Percentiles rank a stretch among this genome's conserved stretches.
These are phyloP conservation scores for Takifugu rubripes DNA, from an alignment of 2,797 vertebrate species.

Conservation along the genomic window DNA sequence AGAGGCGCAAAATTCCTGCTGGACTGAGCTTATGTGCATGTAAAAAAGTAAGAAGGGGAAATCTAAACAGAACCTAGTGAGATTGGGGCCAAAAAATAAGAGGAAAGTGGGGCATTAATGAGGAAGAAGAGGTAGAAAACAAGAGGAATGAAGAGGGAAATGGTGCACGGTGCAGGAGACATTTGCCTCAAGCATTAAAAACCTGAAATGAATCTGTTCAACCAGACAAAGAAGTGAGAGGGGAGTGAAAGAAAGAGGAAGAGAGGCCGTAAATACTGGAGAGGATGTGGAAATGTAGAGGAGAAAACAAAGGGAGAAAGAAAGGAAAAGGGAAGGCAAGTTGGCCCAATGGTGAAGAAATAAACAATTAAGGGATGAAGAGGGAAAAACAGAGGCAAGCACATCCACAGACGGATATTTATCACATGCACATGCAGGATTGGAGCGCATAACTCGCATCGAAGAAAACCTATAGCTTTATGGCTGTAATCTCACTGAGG, in stretches of 20 bases:
- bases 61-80: conserved; percentile 26
- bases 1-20: conserved; percentile 3
- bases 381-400: neutral
- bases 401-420: neutral
- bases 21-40: conserved; percentile 4
- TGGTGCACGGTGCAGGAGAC: conserved; percentile 29
- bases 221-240: conserved; percentile 18
- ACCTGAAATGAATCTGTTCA: conserved; percentile 38
- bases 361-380: conserved; percentile 19
- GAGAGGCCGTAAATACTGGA: conserved; percentile 28
- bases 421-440: too few relatives aligned
- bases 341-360: conserved; percentile 17
- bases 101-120: conserved; percentile 34
- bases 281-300: conserved; percentile 36
- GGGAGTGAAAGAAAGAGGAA: conserved; percentile 33
- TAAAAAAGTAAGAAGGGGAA: conserved; percentile 10
- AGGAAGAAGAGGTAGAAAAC: conserved; percentile 26
- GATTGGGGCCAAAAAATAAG: conserved; percentile 37
- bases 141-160: conserved; percentile 19
- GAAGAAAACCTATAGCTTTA: too few relatives aligned
- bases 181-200: conserved; percentile 30
- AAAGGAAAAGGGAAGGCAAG: conserved; percentile 21
- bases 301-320: conserved; percentile 25
- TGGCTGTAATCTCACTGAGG: too few relatives aligned
- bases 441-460: too few relatives aligned